phyloP scores from a whole-genome alignment of 2,888 invertebrate species.

The Ichneumoninae sp. region DNA sequence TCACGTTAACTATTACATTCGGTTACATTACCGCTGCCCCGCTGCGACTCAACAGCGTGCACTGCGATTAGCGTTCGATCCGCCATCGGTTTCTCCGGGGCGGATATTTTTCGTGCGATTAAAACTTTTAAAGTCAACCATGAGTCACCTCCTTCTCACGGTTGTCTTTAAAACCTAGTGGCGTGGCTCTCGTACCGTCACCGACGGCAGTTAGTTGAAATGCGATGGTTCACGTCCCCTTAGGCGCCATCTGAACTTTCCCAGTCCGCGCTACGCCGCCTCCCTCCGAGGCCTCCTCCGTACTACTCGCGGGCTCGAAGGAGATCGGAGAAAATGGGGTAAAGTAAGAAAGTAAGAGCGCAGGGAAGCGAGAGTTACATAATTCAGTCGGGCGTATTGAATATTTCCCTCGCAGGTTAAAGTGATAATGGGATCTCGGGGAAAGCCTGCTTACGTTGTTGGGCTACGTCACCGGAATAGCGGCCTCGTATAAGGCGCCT shows the following conservation, averaged over 20 bases:
- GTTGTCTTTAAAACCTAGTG: too few species aligned
- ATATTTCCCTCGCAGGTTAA: slow-evolving; percentile 76
- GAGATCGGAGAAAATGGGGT: neutral
- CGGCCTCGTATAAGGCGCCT: neutral
- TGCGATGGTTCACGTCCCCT: slow-evolving; percentile 60
- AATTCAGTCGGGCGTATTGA: slow-evolving; percentile 81
- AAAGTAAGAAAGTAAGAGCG: slow-evolving; percentile 32
- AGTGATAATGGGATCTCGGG: slow-evolving; percentile 81
- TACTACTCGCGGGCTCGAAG: neutral
- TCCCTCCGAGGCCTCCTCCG: neutral
- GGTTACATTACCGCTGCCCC: too few species aligned
- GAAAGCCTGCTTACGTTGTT: slow-evolving; percentile 70
- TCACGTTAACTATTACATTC: too few species aligned
- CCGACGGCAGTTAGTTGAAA: slow-evolving; percentile 56
- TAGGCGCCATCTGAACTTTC: slow-evolving; percentile 59
- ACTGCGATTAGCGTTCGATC: too few species aligned
- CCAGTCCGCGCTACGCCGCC: slow-evolving; percentile 26
- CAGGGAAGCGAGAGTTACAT: slow-evolving; percentile 75
- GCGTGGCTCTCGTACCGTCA: too few species aligned
- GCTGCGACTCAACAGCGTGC: too few species aligned
- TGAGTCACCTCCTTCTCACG: too few species aligned
- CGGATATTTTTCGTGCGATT: too few species aligned
- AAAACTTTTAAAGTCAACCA: too few species aligned
- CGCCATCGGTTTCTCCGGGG: too few species aligned
- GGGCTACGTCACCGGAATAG: slow-evolving; percentile 76